These are phyloP conservation scores for Aviceda subcristata DNA, from an alignment of 2,113 vertebrate species.

Conservation along the genomic window DNA sequence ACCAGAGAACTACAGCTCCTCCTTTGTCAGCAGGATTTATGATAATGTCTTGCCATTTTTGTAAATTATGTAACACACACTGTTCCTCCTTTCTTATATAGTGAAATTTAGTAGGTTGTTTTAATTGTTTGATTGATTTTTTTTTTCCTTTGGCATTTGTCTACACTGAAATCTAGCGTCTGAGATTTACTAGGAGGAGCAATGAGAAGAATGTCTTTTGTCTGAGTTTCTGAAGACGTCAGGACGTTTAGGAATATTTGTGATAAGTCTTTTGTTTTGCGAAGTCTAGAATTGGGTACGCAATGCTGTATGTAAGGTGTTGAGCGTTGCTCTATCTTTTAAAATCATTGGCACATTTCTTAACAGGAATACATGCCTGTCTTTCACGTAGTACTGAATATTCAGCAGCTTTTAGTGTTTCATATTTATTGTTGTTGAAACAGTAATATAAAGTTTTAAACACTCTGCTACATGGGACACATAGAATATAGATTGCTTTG, in stretches of 20 bases:
- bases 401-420: not conserved
- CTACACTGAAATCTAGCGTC: slow-evolving; percentile 39
- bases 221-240: slow-evolving; percentile 34
- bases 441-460: not conserved
- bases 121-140: slow-evolving; percentile 78
- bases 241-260: slow-evolving; percentile 40
- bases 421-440: not conserved
- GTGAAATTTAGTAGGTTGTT: slow-evolving; percentile 72
- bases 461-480: not conserved
- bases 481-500: not conserved
- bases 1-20: slow-evolving; percentile 53
- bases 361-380: not conserved
- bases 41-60: slow-evolving; percentile 67
- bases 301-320: not conserved
- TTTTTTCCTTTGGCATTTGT: slow-evolving; percentile 60
- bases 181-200: slow-evolving; percentile 40
- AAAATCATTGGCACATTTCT: slow-evolving; percentile 4
- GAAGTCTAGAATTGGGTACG: not conserved
- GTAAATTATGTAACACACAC: slow-evolving; percentile 71
- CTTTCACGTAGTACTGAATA: not conserved
- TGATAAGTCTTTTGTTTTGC: slow-evolving; percentile 28
- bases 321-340: not conserved
- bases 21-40: slow-evolving; percentile 70
- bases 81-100: slow-evolving; percentile 63
- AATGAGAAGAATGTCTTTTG: slow-evolving; percentile 29